A percentile compares a stretch with the other conserved stretches of the same genome.
phyloP scores from a whole-genome alignment of 2,113 vertebrate species.

The Notarius quadriscutis region DNA sequence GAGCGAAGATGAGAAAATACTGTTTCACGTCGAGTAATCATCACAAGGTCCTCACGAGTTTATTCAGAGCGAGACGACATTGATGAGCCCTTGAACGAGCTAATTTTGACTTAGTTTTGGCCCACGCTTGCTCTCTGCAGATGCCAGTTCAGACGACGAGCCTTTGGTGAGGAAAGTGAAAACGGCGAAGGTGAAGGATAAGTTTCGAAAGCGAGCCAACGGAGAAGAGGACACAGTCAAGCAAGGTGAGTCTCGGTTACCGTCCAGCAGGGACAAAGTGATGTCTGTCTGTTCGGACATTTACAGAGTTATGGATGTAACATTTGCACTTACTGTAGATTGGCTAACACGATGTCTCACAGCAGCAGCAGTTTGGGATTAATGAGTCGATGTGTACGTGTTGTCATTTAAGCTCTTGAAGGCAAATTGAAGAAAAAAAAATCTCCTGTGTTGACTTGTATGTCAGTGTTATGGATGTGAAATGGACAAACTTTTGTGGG shows the following conservation, averaged over 20 bases:
- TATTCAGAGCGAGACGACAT: not conserved
- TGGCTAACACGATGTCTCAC: not conserved
- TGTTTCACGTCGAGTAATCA: no score
- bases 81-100: no score
- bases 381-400: not conserved
- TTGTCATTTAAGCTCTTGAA: not conserved
- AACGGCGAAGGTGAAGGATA: slow-evolving; percentile 62
- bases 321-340: not conserved
- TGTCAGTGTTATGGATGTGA: not conserved
- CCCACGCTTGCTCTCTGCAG: not conserved
- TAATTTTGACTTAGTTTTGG: no score
- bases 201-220: slow-evolving; percentile 27
- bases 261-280: no score
- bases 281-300: not conserved
- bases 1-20: no score
- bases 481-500: no score
- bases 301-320: not conserved
- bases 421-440: not conserved
- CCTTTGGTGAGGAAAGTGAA: slow-evolving; percentile 46
- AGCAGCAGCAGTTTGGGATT: not conserved
- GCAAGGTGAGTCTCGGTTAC: slow-evolving; percentile 1
- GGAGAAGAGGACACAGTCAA: slow-evolving; percentile 30
- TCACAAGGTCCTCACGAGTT: not conserved
- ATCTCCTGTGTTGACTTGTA: not conserved
- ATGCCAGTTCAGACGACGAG: slow-evolving; percentile 60